Evolutionary conservation across 2,888 invertebrate species (phyloP).

Genomic region (Amiota mariae): DNA sequence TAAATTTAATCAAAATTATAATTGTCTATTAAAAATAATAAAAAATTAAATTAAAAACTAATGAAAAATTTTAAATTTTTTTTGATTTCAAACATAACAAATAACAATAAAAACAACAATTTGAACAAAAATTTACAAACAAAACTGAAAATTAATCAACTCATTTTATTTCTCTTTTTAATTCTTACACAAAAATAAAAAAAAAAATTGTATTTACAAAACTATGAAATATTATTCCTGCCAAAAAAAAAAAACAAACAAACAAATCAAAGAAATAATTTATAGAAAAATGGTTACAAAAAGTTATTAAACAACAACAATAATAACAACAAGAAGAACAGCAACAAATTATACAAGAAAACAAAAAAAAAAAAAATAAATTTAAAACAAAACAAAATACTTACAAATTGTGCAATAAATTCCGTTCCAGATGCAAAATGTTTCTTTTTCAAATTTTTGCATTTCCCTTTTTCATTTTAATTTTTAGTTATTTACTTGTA

Average conservation of each 20-base stretch:
- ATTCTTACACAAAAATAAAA: neutral
- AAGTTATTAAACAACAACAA: neutral
- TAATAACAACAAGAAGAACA: neutral
- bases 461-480: no score
- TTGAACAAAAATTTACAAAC: neutral
- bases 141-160: no score
- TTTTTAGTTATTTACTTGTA: no score
- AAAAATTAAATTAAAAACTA: conserved; percentile 26
- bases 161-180: no score
- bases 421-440: conserved; percentile 6
- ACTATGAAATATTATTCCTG: conserved; percentile 15
- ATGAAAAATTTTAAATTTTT: neutral
- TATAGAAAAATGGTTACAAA: neutral
- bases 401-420: conserved; percentile 2
- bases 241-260: conserved; percentile 9
- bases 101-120: neutral
- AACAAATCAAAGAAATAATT: conserved; percentile 4
- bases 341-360: neutral
- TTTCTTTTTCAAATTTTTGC: neutral
- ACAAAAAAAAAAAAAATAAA: neutral
- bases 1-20: conserved; percentile 46
- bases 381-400: no score
- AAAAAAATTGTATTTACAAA: conserved; percentile 1
- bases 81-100: no score
- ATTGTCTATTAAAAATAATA: conserved; percentile 40